Evolutionary conservation across 2,888 invertebrate species (phyloP).

Genomic region (Synanthedon myopaeformis): DNA sequence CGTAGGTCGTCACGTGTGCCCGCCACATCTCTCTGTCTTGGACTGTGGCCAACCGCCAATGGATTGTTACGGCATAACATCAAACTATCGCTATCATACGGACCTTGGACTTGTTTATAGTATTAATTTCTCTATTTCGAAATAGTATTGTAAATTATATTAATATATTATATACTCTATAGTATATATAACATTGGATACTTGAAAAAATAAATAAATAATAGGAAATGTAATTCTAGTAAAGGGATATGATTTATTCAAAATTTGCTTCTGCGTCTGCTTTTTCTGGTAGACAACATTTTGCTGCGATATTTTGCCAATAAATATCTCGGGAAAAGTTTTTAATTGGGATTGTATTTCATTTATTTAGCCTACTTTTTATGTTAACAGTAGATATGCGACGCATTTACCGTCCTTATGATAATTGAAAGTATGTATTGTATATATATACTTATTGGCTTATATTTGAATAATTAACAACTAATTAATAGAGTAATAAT

Average conservation of each 20-base stretch:
- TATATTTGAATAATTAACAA: too few relatives aligned
- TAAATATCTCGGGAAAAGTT: not conserved
- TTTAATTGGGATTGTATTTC: not conserved
- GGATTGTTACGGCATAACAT: slow-evolving; percentile 22
- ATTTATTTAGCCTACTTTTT: not conserved
- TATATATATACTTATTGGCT: not conserved
- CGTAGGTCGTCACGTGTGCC: not conserved
- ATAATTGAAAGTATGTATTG: not conserved
- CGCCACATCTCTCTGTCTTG: slow-evolving; percentile 13
- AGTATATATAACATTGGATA: not conserved
- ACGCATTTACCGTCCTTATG: not conserved
- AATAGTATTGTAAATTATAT: not conserved
- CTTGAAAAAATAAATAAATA: not conserved
- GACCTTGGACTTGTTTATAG: not conserved
- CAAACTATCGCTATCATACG: slow-evolving; percentile 6
- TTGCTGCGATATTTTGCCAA: slow-evolving; percentile 3
- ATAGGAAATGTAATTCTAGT: slow-evolving; percentile 30
- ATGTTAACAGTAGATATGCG: not conserved
- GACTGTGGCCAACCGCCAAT: slow-evolving; percentile 34
- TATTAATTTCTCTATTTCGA: not conserved
- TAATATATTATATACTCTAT: not conserved
- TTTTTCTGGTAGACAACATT: slow-evolving; percentile 18
- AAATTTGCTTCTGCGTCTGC: slow-evolving; percentile 42
- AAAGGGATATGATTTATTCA: slow-evolving; percentile 60
- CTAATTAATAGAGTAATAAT: too few relatives aligned